These are phyloP conservation scores for Piaya cayana DNA, from an alignment of 2,113 vertebrate genomes.

Conservation along the genomic window DNA sequence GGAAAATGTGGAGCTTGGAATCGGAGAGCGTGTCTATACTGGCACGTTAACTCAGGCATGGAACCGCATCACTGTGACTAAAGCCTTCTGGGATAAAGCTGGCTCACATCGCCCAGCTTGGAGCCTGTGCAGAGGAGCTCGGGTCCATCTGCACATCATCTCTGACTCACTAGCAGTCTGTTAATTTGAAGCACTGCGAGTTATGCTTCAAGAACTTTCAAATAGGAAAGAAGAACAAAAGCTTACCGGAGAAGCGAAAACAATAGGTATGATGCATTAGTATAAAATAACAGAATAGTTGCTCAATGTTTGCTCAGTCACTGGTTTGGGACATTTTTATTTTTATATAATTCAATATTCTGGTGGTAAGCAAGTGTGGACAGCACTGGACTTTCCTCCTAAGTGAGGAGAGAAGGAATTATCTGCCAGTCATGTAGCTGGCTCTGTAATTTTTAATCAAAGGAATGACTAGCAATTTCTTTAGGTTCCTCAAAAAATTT, in stretches of 20 bases:
- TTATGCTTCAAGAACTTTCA: neutral
- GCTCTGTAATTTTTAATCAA: neutral
- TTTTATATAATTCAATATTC: neutral
- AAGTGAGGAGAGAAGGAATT: neutral
- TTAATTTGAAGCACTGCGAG: neutral
- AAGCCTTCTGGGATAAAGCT: constrained; percentile 24
- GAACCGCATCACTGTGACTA: neutral
- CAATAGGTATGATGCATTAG: neutral
- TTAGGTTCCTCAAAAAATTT: neutral
- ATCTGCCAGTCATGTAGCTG: neutral
- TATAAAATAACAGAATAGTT: neutral
- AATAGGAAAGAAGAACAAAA: neutral
- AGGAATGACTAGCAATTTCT: neutral
- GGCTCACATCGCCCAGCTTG: neutral
- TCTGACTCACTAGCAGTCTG: neutral
- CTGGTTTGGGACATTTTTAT: neutral
- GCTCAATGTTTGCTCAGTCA: neutral
- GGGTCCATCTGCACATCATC: neutral
- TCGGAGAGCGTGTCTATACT: neutral
- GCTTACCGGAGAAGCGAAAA: neutral
- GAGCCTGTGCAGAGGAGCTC: constrained; percentile 4
- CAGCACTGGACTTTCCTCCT: neutral
- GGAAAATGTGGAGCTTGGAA: constrained; percentile 3
- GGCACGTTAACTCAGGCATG: constrained; percentile 39
- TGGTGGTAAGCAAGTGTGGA: neutral